Evolutionary conservation across 2,797 vertebrate species (phyloP).

Genomic region (Mormyrus hasselquistii): DNA sequence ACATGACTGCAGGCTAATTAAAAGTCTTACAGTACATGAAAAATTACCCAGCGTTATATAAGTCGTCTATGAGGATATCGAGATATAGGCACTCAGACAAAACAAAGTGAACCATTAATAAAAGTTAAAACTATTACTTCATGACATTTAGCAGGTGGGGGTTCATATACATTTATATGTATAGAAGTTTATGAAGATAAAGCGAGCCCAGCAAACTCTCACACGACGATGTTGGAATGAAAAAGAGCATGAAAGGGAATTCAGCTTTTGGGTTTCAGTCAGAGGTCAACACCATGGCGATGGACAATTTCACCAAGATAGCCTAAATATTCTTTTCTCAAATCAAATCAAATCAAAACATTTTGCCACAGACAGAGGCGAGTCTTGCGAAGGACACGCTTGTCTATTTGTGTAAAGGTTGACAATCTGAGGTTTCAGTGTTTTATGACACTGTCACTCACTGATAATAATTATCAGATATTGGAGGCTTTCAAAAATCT

Average conservation of each 20-base stretch:
- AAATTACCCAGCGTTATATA: constrained; percentile 31
- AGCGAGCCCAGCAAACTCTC: background rate
- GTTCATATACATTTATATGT: background rate
- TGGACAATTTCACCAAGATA: background rate
- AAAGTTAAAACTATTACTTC: constrained; percentile 23
- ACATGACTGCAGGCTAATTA: constrained; percentile 37
- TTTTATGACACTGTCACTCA: background rate
- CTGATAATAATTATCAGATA: background rate
- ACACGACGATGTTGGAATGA: background rate
- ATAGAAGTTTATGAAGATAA: background rate
- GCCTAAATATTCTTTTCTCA: background rate
- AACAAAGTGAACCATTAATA: constrained; percentile 24
- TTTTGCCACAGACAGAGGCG: background rate
- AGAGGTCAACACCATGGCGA: background rate
- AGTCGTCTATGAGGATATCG: constrained; percentile 19
- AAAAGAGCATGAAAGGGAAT: background rate
- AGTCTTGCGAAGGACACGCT: background rate
- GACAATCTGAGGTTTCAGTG: background rate
- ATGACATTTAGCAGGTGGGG: background rate
- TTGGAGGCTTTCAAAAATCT: background rate
- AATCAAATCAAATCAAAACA: background rate
- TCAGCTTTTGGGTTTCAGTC: background rate
- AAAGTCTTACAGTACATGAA: constrained; percentile 32
- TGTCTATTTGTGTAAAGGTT: background rate
- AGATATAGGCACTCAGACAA: constrained; percentile 18